phyloP scores from a whole-genome alignment of 2,113 vertebrate genomes.

The Tringa solitaria region DNA sequence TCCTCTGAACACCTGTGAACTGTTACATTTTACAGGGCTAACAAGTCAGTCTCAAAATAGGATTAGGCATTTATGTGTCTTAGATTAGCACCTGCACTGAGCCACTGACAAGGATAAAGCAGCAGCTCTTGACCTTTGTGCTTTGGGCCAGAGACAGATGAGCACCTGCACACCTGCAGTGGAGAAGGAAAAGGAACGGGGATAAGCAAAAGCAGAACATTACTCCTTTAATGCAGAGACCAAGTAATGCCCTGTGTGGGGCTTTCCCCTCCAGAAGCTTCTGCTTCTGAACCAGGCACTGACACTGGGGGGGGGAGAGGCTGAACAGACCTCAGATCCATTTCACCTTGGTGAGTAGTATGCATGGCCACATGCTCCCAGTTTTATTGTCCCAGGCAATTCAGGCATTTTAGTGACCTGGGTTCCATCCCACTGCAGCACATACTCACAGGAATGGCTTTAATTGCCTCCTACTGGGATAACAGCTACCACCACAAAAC shows the following conservation, averaged over 20 bases:
- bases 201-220: neutral
- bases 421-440: neutral
- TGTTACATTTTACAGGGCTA: neutral
- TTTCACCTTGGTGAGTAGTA: neutral
- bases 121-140: neutral
- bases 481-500: neutral
- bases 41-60: constrained; percentile 27
- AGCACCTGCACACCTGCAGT: neutral
- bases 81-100: neutral
- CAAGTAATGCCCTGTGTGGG: neutral
- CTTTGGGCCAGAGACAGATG: neutral
- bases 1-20: neutral
- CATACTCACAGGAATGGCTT: neutral
- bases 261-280: neutral
- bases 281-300: neutral
- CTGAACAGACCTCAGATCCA: neutral
- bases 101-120: neutral
- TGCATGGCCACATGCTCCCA: neutral
- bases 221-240: neutral
- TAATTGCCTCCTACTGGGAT: neutral
- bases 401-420: neutral
- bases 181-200: neutral
- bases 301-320: neutral
- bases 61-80: neutral
- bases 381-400: neutral